Base-by-base conservation (phyloP, 2,113 vertebrate species). In the Gorsachius goisagi region DNA sequence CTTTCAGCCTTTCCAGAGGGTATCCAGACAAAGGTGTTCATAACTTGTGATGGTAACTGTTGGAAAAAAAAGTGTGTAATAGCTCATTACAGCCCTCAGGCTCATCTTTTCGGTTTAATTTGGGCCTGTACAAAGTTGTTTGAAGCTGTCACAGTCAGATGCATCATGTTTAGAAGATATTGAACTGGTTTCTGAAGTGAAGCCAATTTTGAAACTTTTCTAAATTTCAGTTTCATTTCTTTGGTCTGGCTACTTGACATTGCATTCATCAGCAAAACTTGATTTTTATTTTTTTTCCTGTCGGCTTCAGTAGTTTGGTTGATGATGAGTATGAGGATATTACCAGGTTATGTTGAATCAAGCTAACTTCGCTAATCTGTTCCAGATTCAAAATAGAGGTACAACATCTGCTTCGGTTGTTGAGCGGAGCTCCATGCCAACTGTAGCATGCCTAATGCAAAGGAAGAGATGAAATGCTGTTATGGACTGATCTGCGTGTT, bases 321-420 rank as follows among this genome's bases (percentile, higher is more conserved):
- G 64, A 71, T 17, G 19, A 50, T 49, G 72, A 94, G 49, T 84
- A 39, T 0, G 0, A 89, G 68, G 55, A 50, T 85, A 35, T 92
- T 86, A 69, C 64, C 67, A 89, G 83, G 56, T 41, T 86, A 75
- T 64, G 35, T 73, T 64, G 76, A 84, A 75, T 92, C 56, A 64
- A 81, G 33, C 35, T 85, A 89, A 75, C 33, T 62, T 94, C 5
- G 4, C 56, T 95, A 89, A 96, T 96, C 49, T 77, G 44, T 86
- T 96, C 85, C 90, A 95, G 90, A 92, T 94, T 96, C 76, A 92
- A 90, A 89, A 64, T 12, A 89, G 90, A 92, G 95, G 86, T 96
- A 41, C 81, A 96, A 93, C 86, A 92, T 93, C 95, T 90, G 92
- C 83, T 95, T 74, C 2, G 18, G 33, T 77, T 87, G 76, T 80